Conservation (phyloP, 64 coral and sea anemone species). For the Dendronephthya gigantea region DNA sequence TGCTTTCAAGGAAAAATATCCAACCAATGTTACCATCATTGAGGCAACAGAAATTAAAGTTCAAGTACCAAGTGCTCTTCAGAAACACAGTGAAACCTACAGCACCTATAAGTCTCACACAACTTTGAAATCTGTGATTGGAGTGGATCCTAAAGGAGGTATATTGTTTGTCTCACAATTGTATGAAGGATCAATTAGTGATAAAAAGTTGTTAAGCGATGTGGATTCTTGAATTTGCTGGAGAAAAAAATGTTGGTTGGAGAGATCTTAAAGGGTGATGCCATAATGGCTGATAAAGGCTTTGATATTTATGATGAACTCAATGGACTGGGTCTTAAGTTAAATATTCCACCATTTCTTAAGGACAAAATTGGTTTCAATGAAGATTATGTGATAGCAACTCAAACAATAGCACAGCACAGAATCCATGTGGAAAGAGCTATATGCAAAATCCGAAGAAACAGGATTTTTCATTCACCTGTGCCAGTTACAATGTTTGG, state of each 20-base stretch:
- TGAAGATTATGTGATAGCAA: constrained; percentile 33
- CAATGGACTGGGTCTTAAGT: constrained; percentile 28
- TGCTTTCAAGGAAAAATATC: constrained; percentile 34
- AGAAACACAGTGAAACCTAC: constrained; percentile 38
- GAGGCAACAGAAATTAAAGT: constrained; percentile 55
- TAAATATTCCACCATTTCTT: constrained; percentile 43
- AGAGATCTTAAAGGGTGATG: neutral
- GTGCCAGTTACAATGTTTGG: constrained; percentile 43
- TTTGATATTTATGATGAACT: constrained; percentile 40
- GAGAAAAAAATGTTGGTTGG: too few species aligned
- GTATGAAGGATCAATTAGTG: constrained; percentile 30
- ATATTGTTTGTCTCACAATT: too few species aligned
- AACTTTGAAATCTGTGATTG: constrained; percentile 44
- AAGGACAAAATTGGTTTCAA: constrained; percentile 37
- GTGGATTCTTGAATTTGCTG: constrained; percentile 7
- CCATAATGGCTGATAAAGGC: constrained; percentile 21
- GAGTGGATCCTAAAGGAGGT: constrained; percentile 38
- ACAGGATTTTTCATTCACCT: constrained; percentile 28
- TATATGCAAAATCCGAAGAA: constrained; percentile 41
- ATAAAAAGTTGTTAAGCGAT: constrained; percentile 15
- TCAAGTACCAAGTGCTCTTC: constrained; percentile 47
- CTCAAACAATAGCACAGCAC: constrained; percentile 40
- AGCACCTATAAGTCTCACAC: constrained; percentile 47
- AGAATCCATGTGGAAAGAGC: constrained; percentile 39
- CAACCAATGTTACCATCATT: constrained; percentile 35